Base-by-base conservation (phyloP, 2,797 vertebrate species). In the Parauchenoglanis punctatus region DNA sequence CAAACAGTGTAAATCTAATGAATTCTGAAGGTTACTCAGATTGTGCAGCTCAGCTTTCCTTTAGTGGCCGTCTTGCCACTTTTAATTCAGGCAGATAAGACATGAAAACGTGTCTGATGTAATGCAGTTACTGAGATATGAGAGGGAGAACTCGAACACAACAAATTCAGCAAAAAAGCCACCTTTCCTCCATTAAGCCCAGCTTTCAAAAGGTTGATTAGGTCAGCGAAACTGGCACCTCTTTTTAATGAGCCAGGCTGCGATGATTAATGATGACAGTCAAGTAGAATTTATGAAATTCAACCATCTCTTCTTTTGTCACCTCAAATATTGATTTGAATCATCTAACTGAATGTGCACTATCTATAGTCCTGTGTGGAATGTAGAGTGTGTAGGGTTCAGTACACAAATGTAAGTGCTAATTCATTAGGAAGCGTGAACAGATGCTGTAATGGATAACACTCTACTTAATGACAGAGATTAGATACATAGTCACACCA, bases 1-100 rank as follows among this genome's bases (percentile, higher is more conserved):
- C 96, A 97, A 97, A 97, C 95, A 95, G 95, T 95, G 95, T 95
- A 94, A 95, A 94, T 6, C 40, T 95, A 96, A 97, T 96, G 94
- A 94, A 96, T 95, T 96, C 93, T 97, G 97, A 97, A 97, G 95
- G 94, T 96, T 94, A 95, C 94, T 91, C 91, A 94, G 91, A 94
- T 95, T 94, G 90, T 89, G 94, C 94, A 92, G 94, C 94, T 96
- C 95, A 95, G 95, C 95, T 95, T 91, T 90, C 88, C 82, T 90
- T 85, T 86, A 85, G 94, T 92, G 93, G 83, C 84, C 72, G 81
- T 35, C 78, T 87, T 85, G 86, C 91, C 92, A 89, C 89, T 95
- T 89, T 91, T 90, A 92, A 92, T 91, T 93, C 87, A 84, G 65
- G 90, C 88, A 92, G 93, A 95, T 93, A 93, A 95, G 91, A 91